phyloP scores from a whole-genome alignment of 2,888 invertebrate species.

The Ormyrus rosae region DNA sequence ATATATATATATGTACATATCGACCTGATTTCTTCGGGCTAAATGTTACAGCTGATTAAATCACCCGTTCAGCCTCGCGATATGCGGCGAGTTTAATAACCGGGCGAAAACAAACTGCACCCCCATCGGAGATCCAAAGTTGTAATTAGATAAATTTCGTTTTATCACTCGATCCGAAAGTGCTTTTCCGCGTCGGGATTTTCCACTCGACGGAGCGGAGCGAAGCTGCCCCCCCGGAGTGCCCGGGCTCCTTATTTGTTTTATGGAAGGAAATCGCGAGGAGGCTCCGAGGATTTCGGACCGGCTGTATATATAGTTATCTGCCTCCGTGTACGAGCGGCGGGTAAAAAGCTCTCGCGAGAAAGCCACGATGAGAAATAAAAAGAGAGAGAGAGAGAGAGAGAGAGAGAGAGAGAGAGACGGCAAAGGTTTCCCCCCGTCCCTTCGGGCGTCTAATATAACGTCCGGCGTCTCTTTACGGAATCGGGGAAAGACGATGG shows the following conservation, averaged over 20 bases:
- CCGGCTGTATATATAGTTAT: constrained; percentile 24
- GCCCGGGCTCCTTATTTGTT: constrained; percentile 28
- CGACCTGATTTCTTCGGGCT: no score
- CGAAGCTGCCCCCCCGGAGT: background rate
- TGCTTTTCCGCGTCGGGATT: constrained; percentile 10
- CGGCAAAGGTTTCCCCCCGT: background rate
- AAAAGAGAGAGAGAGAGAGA: background rate
- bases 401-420: background rate
- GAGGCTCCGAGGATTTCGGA: background rate
- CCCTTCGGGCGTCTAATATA: constrained; percentile 32
- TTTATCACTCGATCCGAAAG: constrained; percentile 31
- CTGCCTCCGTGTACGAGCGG: constrained; percentile 23
- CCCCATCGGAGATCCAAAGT: constrained; percentile 5
- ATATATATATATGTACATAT: no score
- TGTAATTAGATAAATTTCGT: constrained; percentile 27
- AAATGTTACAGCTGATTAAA: no score
- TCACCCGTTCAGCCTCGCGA: no score
- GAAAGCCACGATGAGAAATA: background rate
- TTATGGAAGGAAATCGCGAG: constrained; percentile 30
- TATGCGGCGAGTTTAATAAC: no score
- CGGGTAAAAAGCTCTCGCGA: background rate
- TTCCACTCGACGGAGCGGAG: constrained; percentile 29
- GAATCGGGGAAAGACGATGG: constrained; percentile 63
- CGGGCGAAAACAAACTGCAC: constrained; percentile 15
- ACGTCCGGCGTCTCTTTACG: constrained; percentile 53